A percentile compares a stretch with the other conserved stretches of the same genome.
These are phyloP conservation scores for Ahaetulla prasina DNA, from an alignment of 2,113 vertebrate species.

Conservation along the genomic window DNA sequence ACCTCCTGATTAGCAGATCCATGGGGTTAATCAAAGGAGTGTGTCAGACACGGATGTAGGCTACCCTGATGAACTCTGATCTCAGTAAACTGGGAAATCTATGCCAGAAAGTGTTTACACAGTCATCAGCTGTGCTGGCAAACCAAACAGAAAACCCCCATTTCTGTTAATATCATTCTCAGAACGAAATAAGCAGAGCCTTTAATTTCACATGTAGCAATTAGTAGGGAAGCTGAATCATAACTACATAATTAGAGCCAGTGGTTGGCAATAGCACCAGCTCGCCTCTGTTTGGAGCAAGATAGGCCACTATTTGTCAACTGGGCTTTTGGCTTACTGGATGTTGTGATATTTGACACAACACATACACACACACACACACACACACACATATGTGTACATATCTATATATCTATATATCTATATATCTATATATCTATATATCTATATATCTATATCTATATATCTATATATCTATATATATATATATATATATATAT, in stretches of 20 bases:
- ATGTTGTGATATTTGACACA: background rate
- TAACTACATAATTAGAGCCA: slow-evolving; percentile 35
- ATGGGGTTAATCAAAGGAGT: slow-evolving; percentile 60
- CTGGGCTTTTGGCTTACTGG: background rate
- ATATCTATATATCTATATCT: too few species aligned
- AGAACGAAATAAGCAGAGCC: slow-evolving; percentile 35
- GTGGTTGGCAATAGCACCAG: slow-evolving; percentile 32
- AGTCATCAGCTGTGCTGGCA: slow-evolving; percentile 44
- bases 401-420: too few species aligned
- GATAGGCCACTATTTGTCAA: slow-evolving; percentile 3
- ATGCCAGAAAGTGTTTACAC: slow-evolving; percentile 60
- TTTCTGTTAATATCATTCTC: slow-evolving; percentile 1
- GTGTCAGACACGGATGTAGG: background rate
- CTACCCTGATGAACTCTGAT: slow-evolving; percentile 46
- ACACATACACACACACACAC: too few species aligned
- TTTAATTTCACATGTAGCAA: slow-evolving; percentile 1
- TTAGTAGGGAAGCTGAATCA: slow-evolving; percentile 13
- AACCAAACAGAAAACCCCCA: slow-evolving; percentile 36
- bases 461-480: too few species aligned
- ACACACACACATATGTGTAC: too few species aligned
- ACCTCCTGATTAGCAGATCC: slow-evolving; percentile 68
- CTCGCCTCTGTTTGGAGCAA: background rate
- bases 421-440: too few species aligned
- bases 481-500: too few species aligned
- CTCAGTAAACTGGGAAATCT: slow-evolving; percentile 61